Percentiles rank a stretch among this genome's conserved stretches.
Conservation (phyloP, 1,140 invertebrate genomes). For the Danaus plexippus region DNA sequence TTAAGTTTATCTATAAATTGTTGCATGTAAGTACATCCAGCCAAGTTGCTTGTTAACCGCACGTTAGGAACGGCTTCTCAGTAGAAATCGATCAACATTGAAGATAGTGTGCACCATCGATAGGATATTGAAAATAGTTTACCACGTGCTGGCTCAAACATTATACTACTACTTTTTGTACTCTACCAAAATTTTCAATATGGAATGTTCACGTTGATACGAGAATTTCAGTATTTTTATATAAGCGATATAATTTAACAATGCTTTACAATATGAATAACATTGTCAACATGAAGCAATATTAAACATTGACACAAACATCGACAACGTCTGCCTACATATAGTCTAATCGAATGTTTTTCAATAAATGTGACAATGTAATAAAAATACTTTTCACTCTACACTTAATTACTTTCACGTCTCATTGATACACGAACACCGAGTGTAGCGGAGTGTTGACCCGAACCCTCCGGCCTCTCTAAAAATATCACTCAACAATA, state of each 20-base stretch:
- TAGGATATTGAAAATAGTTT: constrained; percentile 8
- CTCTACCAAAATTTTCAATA: no score
- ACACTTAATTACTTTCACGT: constrained; percentile 9
- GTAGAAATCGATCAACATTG: constrained; percentile 9
- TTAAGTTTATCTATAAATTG: background rate
- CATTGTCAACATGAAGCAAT: no score
- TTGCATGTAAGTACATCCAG: background rate
- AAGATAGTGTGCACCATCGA: constrained; percentile 6
- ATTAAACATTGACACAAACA: no score
- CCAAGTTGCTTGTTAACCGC: constrained; percentile 8
- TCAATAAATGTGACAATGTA: no score
- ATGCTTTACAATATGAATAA: no score
- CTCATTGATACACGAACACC: constrained; percentile 13
- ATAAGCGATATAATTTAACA: no score
- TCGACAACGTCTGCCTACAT: no score
- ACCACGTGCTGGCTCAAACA: background rate
- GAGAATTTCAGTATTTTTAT: no score
- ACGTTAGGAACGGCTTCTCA: background rate
- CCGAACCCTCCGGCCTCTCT: constrained; percentile 20
- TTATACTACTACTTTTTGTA: no score
- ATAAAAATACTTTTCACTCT: no score
- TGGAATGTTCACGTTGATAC: no score
- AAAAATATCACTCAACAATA: constrained; percentile 30
- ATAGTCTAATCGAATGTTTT: no score
- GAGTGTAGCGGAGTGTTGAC: constrained; percentile 15